Percentiles rank a stretch among this genome's conserved stretches.
Evolutionary conservation across 2,113 vertebrate species (phyloP).

Genomic region (Myotis lucifugus): DNA sequence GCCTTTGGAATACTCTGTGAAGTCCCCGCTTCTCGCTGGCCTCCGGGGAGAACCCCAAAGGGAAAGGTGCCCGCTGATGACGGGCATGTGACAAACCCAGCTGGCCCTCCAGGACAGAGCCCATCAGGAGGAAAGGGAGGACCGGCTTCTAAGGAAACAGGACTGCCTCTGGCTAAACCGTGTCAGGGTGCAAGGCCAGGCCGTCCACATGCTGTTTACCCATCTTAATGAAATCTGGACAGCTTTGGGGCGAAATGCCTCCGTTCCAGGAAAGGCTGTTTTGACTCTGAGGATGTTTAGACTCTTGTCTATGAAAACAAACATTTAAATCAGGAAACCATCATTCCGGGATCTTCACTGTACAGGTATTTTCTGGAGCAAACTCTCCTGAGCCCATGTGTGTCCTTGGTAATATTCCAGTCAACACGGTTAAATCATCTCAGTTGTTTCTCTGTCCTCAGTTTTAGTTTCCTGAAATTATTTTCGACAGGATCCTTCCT

Average conservation of each 20-base stretch:
- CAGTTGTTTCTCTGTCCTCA: background rate
- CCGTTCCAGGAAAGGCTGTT: conserved; percentile 67
- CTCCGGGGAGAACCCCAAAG: background rate
- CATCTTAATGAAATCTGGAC: conserved; percentile 67
- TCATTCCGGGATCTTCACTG: conserved; percentile 9
- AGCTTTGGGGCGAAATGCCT: conserved; percentile 11
- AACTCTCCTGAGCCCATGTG: background rate
- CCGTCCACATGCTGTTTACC: conserved; percentile 55
- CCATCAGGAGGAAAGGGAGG: background rate
- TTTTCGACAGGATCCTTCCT: background rate
- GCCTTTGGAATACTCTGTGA: background rate
- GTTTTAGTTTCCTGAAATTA: background rate
- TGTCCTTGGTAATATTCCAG: background rate
- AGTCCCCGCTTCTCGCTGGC: background rate
- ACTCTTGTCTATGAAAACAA: conserved; percentile 59
- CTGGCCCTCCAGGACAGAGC: background rate
- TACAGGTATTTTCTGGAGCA: conserved; percentile 51
- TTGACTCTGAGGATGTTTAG: conserved; percentile 46
- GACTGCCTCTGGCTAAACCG: background rate
- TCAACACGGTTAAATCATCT: background rate
- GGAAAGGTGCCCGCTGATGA: background rate
- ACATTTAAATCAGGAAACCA: conserved; percentile 51
- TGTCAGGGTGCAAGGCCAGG: background rate
- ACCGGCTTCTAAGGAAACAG: conserved; percentile 7
- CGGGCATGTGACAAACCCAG: background rate